These are phyloP conservation scores for Altica lythri DNA, from an alignment of 2,888 invertebrate genomes.

Conservation along the genomic window DNA sequence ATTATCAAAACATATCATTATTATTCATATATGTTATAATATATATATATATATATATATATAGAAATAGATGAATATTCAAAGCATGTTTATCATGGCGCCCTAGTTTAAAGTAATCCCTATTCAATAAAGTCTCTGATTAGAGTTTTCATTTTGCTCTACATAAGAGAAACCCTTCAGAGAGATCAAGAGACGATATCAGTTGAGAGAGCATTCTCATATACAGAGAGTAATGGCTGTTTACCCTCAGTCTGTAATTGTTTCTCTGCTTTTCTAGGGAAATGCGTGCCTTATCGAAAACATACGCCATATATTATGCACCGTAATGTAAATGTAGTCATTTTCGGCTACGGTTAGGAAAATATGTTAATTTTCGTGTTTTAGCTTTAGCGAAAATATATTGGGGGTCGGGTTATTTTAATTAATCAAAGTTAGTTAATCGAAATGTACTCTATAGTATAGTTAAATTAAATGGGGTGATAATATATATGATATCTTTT, in stretches of 20 bases:
- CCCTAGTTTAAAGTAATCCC: constrained; percentile 15
- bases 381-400: constrained; percentile 13
- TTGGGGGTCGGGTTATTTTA: constrained; percentile 13
- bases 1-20: too few species aligned
- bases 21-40: too few species aligned
- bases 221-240: constrained; percentile 22
- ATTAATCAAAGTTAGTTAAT: constrained; percentile 19
- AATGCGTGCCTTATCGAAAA: constrained; percentile 29
- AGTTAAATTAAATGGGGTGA: constrained; percentile 1
- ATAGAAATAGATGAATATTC: constrained; percentile 11
- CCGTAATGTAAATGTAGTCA: constrained; percentile 33
- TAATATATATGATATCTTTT: background rate
- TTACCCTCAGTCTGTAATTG: constrained; percentile 24
- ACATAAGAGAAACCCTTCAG: constrained; percentile 12
- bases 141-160: constrained; percentile 19
- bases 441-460: constrained; percentile 4
- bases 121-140: constrained; percentile 19
- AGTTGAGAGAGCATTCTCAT: constrained; percentile 14
- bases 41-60: too few species aligned
- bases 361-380: constrained; percentile 36
- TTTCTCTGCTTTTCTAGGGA: constrained; percentile 28
- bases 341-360: constrained; percentile 29
- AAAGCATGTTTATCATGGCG: constrained; percentile 4
- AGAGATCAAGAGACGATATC: constrained; percentile 12
- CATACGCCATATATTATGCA: constrained; percentile 30